Base-by-base conservation (phyloP, 2,113 vertebrate genomes). In the Vanacampus margaritifer region DNA sequence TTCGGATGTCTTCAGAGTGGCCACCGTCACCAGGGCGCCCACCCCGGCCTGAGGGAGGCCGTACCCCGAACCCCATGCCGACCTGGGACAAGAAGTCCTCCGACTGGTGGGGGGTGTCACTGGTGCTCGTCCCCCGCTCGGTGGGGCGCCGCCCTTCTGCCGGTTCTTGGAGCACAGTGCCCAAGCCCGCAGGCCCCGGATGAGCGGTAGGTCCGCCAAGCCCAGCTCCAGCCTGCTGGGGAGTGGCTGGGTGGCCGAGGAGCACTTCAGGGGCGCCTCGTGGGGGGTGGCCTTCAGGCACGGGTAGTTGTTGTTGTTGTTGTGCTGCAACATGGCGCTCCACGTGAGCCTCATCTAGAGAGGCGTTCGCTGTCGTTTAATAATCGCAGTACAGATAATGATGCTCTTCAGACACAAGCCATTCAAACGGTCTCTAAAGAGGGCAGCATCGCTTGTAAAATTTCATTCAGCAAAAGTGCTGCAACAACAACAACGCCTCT, bases 231-330 rank as follows among this genome's bases (percentile, higher is more conserved):
- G 81, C 6, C 87, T 78, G 72, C 85, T 84, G 74, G 87, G 79
- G 72, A 91, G 86, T 3, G 89, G 83, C 73, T 88, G 79, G 1
- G 84, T 68, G 51, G 82, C 72, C 63, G 79, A 73, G 61, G 80
- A 75, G 74, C 85, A 88, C 66, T 87, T 87, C 67, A 89, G 88
- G 14, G 90, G 76, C 50, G 86, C 73, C 66, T 89, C 86, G 64
- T 74, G 69, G 32, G 79, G 73, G n/a, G 79, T 76, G 59, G 68
- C 82, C 1, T 82, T 72, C 67, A 92, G 84, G 75, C 91, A 93
- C 17, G 87, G 88, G 82, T 91, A 89, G 86, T 93, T 93, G 77
- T 93, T 93, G 83, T 93, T 93, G 83, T 93, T 93, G 56, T 93
- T 93, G 78, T 91, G 91, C 83, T 93, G 92, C 24, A 93, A 86